Conservation (phyloP, 1,140 invertebrate genomes). For the Pentalonia nigronervosa region DNA sequence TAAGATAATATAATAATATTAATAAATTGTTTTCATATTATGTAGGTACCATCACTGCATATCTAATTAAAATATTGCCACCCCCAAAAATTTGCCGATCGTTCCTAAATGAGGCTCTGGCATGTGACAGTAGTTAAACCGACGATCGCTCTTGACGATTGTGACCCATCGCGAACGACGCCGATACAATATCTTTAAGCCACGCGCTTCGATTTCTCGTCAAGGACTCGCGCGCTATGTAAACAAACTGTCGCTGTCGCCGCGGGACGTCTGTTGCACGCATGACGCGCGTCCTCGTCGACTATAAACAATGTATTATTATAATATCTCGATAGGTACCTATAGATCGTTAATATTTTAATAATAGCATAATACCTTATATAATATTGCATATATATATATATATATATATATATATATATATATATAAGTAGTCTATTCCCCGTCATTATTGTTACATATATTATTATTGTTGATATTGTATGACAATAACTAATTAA, state of each 20-base stretch:
- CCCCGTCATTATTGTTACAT: background rate
- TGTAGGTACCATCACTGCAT: too few relatives aligned
- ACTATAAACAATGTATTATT: background rate
- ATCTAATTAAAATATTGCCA: too few relatives aligned
- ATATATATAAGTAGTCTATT: background rate
- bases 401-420: background rate
- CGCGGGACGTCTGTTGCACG: background rate
- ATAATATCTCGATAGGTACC: background rate
- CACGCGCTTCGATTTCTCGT: background rate
- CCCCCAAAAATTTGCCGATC: too few relatives aligned
- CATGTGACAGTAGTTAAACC: background rate
- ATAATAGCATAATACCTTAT: background rate
- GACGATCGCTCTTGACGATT: background rate
- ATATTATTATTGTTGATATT: background rate
- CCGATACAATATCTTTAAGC: background rate
- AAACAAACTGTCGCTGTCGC: constrained; percentile 38
- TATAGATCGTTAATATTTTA: background rate
- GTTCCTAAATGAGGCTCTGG: background rate
- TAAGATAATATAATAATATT: too few relatives aligned
- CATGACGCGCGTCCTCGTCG: background rate
- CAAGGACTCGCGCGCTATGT: constrained; percentile 21
- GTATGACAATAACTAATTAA: background rate
- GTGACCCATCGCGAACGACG: background rate
- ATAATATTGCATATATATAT: background rate
- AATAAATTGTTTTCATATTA: too few relatives aligned